Conservation (phyloP, 1,140 invertebrate genomes). For the Drosophila nannoptera region DNA sequence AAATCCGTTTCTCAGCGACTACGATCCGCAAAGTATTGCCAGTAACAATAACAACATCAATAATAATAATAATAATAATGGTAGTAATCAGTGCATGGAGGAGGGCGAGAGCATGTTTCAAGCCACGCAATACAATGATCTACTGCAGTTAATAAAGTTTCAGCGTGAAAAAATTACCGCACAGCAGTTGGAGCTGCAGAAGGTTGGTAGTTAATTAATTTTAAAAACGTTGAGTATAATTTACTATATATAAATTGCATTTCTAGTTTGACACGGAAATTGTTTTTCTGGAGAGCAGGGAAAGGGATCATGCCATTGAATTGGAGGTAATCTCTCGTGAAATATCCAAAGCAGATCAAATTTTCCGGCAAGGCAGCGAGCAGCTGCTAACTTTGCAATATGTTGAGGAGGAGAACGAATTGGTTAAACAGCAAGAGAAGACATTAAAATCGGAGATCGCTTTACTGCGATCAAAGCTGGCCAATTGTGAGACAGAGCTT, state of each 20-base stretch:
- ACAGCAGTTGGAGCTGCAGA: constrained; percentile 93
- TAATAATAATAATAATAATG: constrained; percentile 41
- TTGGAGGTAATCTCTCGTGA: constrained; percentile 91
- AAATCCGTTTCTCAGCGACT: constrained; percentile 70
- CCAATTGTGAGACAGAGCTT: constrained; percentile 92
- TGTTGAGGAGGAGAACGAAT: constrained; percentile 92
- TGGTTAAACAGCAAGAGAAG: constrained; percentile 92
- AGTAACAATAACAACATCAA: constrained; percentile 48
- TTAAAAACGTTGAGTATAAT: neutral
- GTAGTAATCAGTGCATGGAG: constrained; percentile 62
- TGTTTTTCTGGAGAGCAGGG: constrained; percentile 91
- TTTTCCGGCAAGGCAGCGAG: constrained; percentile 86
- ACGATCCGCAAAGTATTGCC: constrained; percentile 49
- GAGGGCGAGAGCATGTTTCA: constrained; percentile 79
- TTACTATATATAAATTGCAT: constrained; percentile 31
- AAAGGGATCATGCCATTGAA: constrained; percentile 90
- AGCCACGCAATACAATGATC: constrained; percentile 85
- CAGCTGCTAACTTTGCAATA: constrained; percentile 88
- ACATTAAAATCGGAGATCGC: constrained; percentile 91
- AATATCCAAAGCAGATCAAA: constrained; percentile 87
- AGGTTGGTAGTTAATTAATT: constrained; percentile 80
- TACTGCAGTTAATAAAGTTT: constrained; percentile 91
- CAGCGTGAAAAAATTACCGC: constrained; percentile 92
- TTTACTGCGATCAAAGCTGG: constrained; percentile 88
- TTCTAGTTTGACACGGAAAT: constrained; percentile 92